Conservation (phyloP, 2,113 vertebrate species). For the Varanus salvator region DNA sequence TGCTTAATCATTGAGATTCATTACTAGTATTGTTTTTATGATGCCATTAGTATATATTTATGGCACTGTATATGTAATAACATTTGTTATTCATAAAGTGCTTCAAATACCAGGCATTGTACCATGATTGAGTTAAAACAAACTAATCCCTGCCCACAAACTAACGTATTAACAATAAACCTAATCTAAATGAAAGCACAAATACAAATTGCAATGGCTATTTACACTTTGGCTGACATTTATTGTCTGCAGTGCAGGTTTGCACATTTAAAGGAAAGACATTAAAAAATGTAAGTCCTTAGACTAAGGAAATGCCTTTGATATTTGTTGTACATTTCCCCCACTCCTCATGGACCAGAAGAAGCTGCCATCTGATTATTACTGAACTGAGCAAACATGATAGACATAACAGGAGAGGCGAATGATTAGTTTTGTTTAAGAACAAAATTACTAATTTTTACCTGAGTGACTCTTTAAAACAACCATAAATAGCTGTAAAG, state of each 20-base stretch:
- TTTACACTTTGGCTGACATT: not conserved
- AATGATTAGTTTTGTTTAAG: slow-evolving; percentile 24
- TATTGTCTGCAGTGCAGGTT: not conserved
- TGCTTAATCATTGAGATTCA: not conserved
- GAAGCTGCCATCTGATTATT: not conserved
- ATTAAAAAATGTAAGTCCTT: not conserved
- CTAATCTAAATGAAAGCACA: not conserved
- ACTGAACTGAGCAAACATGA: slow-evolving; percentile 10
- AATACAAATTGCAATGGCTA: not conserved
- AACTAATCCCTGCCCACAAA: not conserved
- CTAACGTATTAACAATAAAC: not conserved
- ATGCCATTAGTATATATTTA: not conserved
- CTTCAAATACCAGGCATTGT: not conserved
- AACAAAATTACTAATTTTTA: slow-evolving; percentile 43
- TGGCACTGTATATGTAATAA: not conserved
- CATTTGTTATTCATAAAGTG: not conserved
- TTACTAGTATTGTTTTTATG: not conserved
- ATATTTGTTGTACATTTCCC: not conserved
- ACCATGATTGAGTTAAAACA: not conserved
- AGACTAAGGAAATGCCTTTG: not conserved
- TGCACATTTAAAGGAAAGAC: not conserved
- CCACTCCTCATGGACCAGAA: slow-evolving; percentile 38
- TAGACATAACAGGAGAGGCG: slow-evolving; percentile 8
- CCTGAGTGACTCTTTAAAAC: slow-evolving; percentile 39
- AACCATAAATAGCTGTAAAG: not conserved